phyloP scores from a whole-genome alignment of 2,113 vertebrate genomes.

The Origma solitaria region DNA sequence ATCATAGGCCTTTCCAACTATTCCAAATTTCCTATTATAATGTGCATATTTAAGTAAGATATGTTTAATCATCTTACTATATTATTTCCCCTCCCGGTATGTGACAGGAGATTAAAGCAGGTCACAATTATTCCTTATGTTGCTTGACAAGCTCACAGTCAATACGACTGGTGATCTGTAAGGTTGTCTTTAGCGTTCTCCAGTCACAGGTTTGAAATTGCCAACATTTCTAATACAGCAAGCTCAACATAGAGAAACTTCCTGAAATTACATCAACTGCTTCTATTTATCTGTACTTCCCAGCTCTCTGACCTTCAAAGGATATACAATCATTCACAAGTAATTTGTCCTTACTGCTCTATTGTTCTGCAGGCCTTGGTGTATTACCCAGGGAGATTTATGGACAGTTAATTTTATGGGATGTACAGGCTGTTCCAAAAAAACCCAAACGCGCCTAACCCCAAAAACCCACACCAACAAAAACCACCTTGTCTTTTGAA shows the following conservation, averaged over 20 bases:
- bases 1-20: neutral
- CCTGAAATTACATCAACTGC: neutral
- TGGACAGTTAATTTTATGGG: neutral
- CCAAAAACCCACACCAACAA: neutral
- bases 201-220: neutral
- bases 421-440: neutral
- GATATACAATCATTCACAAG: neutral
- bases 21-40: neutral
- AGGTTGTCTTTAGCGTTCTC: neutral
- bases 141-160: neutral
- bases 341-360: neutral
- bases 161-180: neutral
- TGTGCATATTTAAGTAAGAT: neutral
- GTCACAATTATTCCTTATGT: neutral
- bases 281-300: neutral
- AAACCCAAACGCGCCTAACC: neutral
- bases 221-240: neutral
- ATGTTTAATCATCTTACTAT: accelerated
- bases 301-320: neutral
- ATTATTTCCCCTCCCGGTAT: neutral
- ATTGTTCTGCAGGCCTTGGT: neutral
- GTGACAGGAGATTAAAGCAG: neutral
- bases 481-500: neutral
- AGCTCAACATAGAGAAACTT: neutral
- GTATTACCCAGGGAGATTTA: neutral